Base-by-base conservation (phyloP, 2,113 vertebrate genomes). In the Phylloscopus trochilus region DNA sequence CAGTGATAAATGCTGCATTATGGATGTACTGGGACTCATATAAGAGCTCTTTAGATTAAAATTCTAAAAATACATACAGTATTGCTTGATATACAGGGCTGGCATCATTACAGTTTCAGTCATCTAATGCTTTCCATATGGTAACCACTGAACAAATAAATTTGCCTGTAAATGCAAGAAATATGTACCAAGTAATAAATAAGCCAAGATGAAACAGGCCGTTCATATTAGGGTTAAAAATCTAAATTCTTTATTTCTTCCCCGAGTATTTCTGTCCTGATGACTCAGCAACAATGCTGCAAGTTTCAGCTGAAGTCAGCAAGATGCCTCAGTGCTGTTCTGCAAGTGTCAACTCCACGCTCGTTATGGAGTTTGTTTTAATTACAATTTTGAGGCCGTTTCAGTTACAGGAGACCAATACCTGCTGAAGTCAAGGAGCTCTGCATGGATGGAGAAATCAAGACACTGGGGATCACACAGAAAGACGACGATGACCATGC, bases 401-500 rank as follows among this genome's bases (percentile, higher is more conserved):
- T 56, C 47, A 4, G 30, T 14, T 16, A 30, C 28, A 35, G 37
- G 15, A 72, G 19, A 49, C 5, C 1, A 49, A 39, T 22, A 26
- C 60, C 47, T 22, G 72, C 56, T 3, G 5, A 41, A 75, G 41
- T 9, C 44, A 18, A 27, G 44, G 15, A 22, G 23, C 21, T 35
- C 31, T 15, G 19, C 10, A 1, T 0, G 35, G 30, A 55, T 8
- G 56, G 30, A 44, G 41, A 37, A 81, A 31, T 8, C 56, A 18
- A 28, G 49, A 6, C 9, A 2, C 16, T 1, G 10, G 3, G 23
- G 37, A 15, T 31, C 46, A 15, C 33, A 3, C n/a, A 7, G 20
- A 28, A 12, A 13, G 6, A 22, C 15, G 22, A 5, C 17, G 18
- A 0, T 0, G 5, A 6, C 41, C 18, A 1, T 0, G 6, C 0